Conservation (phyloP, 2,797 vertebrate species). For the Craterocephalus amniculus region DNA sequence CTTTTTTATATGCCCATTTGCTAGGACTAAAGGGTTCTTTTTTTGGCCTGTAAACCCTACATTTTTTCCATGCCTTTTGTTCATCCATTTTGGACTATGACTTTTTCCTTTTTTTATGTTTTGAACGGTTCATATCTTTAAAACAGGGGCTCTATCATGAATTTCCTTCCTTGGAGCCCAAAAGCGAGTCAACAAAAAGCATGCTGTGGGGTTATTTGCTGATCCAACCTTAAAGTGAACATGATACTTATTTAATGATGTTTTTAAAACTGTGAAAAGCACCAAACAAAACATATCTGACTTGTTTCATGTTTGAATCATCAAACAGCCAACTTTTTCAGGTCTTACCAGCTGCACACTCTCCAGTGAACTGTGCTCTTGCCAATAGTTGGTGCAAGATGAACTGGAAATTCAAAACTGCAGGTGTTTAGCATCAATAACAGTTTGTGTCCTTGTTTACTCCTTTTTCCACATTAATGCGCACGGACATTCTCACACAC, state of each 20-base stretch:
- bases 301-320: background rate
- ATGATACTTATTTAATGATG: background rate
- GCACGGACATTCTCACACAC: background rate
- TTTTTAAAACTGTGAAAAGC: background rate
- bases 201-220: background rate
- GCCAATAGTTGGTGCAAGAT: background rate
- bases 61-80: no score
- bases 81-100: background rate
- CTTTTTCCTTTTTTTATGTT: no score
- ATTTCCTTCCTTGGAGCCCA: background rate
- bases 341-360: background rate
- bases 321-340: no score
- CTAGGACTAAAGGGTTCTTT: no score
- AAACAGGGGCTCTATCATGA: background rate
- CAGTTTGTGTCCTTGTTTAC: constrained; percentile 13
- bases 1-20: no score
- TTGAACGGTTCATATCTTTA: background rate
- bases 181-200: background rate
- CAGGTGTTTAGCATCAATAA: constrained; percentile 24
- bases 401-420: background rate
- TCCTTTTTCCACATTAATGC: constrained; percentile 3
- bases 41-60: no score
- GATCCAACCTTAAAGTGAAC: background rate
- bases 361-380: background rate
- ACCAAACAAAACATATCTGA: background rate